Percentiles rank a stretch among this genome's conserved stretches.
phyloP scores from a whole-genome alignment of 2,888 invertebrate genomes.

The Steinernema carpocapsae region DNA sequence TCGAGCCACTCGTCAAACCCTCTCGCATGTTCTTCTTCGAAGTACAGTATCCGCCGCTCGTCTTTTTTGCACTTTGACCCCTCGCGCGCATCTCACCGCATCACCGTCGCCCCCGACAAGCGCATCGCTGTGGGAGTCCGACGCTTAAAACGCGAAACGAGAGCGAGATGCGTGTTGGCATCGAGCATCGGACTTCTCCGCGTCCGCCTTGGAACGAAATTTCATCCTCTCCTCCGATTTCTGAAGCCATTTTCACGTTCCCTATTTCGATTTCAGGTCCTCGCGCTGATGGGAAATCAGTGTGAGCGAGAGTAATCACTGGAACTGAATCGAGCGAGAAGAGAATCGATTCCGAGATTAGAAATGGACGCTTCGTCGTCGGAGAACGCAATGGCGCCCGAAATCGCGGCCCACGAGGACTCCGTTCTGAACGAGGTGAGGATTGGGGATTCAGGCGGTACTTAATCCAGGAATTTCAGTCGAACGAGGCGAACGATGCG shows the following conservation, averaged over 20 bases:
- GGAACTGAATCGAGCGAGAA: background rate
- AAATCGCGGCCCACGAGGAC: background rate
- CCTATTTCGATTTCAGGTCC: background rate
- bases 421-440: background rate
- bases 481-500: background rate
- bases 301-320: background rate
- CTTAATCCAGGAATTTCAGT: background rate
- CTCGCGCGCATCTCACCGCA: background rate
- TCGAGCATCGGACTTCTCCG: background rate
- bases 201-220: background rate
- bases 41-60: background rate
- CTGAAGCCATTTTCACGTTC: background rate
- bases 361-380: conserved; percentile 11
- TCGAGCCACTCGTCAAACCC: too few species aligned
- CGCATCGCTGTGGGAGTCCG: background rate
- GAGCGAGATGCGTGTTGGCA: background rate
- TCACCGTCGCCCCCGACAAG: background rate
- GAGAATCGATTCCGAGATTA: background rate
- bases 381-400: conserved; percentile 14
- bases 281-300: background rate
- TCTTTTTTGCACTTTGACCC: background rate
- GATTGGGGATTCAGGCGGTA: background rate
- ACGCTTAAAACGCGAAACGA: background rate
- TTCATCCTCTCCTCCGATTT: background rate
- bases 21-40: background rate